Evolutionary conservation across 2,113 vertebrate species (phyloP).

Genomic region (Gymnogyps californianus): DNA sequence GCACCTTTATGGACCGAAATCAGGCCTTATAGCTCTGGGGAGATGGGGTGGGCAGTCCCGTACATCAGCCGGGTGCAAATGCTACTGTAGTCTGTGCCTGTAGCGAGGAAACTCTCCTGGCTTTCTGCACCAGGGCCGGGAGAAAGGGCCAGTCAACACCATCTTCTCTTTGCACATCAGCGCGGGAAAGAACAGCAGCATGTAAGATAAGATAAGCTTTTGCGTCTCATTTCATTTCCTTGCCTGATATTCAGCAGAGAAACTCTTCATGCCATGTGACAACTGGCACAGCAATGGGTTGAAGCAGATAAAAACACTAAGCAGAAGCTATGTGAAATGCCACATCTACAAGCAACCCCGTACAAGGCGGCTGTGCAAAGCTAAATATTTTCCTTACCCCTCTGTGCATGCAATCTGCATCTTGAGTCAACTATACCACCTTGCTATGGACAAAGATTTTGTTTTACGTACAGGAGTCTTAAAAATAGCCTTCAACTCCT

Average conservation of each 20-base stretch:
- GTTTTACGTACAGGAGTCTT: background rate
- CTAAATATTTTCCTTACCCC: background rate
- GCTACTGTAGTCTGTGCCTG: fast-evolving
- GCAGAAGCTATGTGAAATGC: background rate
- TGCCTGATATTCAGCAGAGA: background rate
- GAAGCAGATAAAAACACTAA: background rate
- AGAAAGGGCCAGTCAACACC: background rate
- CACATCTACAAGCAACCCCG: background rate
- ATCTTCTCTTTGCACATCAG: background rate
- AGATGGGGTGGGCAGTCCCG: background rate
- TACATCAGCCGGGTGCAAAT: background rate
- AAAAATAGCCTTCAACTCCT: slow-evolving; percentile 41
- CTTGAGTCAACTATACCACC: background rate
- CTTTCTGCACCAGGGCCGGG: background rate
- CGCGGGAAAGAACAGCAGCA: background rate
- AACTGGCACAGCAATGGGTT: background rate
- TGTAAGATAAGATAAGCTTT: background rate
- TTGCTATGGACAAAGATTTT: slow-evolving; percentile 14
- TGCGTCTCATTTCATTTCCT: background rate
- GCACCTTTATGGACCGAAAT: background rate
- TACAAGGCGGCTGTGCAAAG: background rate
- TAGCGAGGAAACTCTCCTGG: background rate
- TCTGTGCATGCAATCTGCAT: background rate
- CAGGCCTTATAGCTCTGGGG: background rate
- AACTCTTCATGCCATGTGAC: background rate